These are phyloP conservation scores for Cryptosula pallasiana DNA, from an alignment of 2,888 invertebrate genomes.

Conservation along the genomic window DNA sequence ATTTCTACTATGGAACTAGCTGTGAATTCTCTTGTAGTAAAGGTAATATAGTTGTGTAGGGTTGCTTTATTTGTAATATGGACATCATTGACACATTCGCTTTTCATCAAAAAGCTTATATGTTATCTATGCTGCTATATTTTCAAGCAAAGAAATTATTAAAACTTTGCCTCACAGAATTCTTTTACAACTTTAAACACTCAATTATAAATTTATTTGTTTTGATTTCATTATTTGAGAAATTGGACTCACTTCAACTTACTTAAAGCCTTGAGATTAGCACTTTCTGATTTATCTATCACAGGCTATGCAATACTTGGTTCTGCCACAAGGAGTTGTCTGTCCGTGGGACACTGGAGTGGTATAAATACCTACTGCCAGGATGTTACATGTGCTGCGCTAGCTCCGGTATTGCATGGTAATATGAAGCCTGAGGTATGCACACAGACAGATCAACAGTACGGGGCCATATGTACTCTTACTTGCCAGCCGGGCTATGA, in stretches of 20 bases:
- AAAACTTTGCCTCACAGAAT: too few species aligned
- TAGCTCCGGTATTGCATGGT: slow-evolving; percentile 59
- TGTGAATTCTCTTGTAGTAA: slow-evolving; percentile 58
- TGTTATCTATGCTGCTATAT: too few species aligned
- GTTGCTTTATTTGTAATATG: too few species aligned
- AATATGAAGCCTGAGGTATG: slow-evolving; percentile 59
- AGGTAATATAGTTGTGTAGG: slow-evolving; percentile 3
- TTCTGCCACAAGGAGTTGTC: slow-evolving; percentile 62
- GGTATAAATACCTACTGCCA: slow-evolving; percentile 64
- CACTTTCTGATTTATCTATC: too few species aligned
- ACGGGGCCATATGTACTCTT: slow-evolving; percentile 60
- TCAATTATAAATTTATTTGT: too few species aligned
- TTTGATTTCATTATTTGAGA: too few species aligned
- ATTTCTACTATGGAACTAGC: slow-evolving; percentile 61
- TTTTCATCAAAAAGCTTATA: too few species aligned
- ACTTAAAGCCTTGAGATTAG: too few species aligned
- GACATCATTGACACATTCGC: too few species aligned
- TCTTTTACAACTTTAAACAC: too few species aligned
- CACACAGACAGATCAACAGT: slow-evolving; percentile 57
- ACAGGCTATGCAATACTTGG: slow-evolving; percentile 64
- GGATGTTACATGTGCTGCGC: slow-evolving; percentile 59
- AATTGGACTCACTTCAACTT: too few species aligned
- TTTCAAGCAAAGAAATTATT: too few species aligned
- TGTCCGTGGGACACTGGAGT: slow-evolving; percentile 67
- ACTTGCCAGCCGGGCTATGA: slow-evolving; percentile 62